Evolutionary conservation across 2,113 vertebrate genomes (phyloP), one percentile per base, ranked within the genome.

Genomic region (Maccullochella peelii): DNA sequence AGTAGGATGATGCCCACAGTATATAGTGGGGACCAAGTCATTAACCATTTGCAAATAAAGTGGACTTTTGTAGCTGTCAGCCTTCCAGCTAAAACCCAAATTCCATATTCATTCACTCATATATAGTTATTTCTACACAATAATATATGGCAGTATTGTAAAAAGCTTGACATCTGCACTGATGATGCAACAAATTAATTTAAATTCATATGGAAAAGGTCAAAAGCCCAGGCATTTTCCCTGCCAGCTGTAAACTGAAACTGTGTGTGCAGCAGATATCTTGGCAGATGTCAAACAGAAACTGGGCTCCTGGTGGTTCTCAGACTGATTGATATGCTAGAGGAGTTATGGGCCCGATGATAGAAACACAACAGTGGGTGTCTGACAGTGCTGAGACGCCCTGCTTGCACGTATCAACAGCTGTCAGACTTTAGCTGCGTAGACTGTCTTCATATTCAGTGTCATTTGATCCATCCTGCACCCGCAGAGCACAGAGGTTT

Each of bases 251-350:
- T 78, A 62, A 80, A 38, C 52, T 70, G 78, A 86, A 78, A 61
- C 80, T 80, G 77, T 21, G 2, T 44, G n/a, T 7, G 65, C 62
- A 49, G 66, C 59, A 71, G 62, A 73, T 72, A 36, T 66, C 36
- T 89, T 67, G 65, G 74, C 75, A 79, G 67, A 66, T 77, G 76
- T 74, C 75, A 72, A 82, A 74, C 50, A 86, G 38, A 89, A 83
- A 49, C 70, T 68, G 44, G 47, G 33, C 70, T 63, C 80, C 36
- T 66, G 70, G 30, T 49, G 66, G 58, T 73, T 69, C 25, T 30
- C 70, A 20, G 57, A 15, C 76, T 79, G 47, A 82, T 91, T 89
- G 44, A 80, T 86, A 83, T 86, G 75, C 80, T 3, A 10, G 36
- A 73, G 23, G 44, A 47, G 44, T 62, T 58, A 23, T 1, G 50